phyloP scores from a whole-genome alignment of 37 sponge, comb jelly and placozoan species.

The Tethya wilhelma region DNA sequence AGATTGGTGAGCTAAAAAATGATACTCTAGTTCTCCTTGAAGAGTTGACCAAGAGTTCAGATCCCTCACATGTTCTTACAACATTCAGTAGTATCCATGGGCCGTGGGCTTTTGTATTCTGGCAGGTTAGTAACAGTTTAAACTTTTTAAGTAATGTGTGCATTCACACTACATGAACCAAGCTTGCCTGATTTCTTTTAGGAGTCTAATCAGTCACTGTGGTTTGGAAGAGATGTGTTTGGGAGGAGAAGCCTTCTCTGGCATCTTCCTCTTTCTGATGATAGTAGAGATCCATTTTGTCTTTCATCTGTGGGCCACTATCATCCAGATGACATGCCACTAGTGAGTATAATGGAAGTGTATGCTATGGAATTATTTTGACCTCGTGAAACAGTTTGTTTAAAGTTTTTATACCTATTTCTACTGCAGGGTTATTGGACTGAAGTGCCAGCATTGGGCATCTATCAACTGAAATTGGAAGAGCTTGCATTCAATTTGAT shows the following conservation, averaged over 20 bases:
- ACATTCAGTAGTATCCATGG: conserved; percentile 68
- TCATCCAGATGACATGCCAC: conserved; percentile 4
- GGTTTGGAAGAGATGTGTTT: conserved; percentile 98
- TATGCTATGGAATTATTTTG: not conserved
- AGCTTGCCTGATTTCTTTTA: not conserved
- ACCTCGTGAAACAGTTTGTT: not conserved
- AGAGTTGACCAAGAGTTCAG: conserved; percentile 15
- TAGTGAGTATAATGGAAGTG: conserved; percentile 4
- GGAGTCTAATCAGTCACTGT: conserved; percentile 54
- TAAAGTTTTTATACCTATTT: not conserved
- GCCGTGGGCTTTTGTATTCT: conserved; percentile 90
- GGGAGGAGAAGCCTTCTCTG: conserved; percentile 93
- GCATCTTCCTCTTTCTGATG: conserved; percentile 51
- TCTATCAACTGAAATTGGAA: conserved; percentile 24
- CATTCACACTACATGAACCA: not conserved
- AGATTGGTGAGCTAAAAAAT: conserved; percentile 62
- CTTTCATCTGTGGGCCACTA: conserved; percentile 77
- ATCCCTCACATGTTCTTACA: conserved; percentile 20
- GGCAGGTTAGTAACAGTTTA: conserved; percentile 52
- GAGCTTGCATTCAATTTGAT: not conserved
- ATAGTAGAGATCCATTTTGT: conserved; percentile 39
- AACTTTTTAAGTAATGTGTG: not conserved
- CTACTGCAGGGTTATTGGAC: conserved; percentile 60
- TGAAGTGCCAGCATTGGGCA: conserved; percentile 78
- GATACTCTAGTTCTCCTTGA: conserved; percentile 72